Evolutionary conservation across 2,888 invertebrate genomes (phyloP), one percentile per base, ranked within the genome.

Genomic region (Euplexia lucipara): DNA sequence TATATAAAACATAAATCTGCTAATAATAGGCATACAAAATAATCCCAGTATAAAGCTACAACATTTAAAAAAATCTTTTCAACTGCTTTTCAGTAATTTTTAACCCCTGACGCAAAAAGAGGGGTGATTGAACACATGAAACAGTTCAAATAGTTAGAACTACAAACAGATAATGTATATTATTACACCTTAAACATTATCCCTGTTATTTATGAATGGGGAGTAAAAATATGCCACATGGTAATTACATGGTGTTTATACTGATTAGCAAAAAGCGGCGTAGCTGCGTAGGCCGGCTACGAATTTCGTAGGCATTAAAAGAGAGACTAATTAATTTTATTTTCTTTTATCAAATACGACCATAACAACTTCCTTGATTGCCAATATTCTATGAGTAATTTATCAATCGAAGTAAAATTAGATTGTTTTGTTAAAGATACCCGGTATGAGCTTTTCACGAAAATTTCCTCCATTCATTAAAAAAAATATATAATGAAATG

Each of bases 211-310:
- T 26, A 26, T 26, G 26, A 26, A 26, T 26, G 5, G 5, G 26
- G 26, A 26, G 26, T 26, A 26, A 26, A 26, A 26, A 26, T 26
- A 26, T 26, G 26, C 26, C 26, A 26, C 2, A 26, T 26, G 26
- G 2, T 26, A 26, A 26, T n/a, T n/a, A n/a, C n/a, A n/a, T n/a
- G n/a, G n/a, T n/a, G n/a, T n/a, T n/a, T n/a, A n/a, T n/a, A n/a
- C n/a, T n/a, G n/a, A n/a, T n/a, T n/a, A n/a, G n/a, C n/a, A n/a
- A 45, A 3, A 20, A 26, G 34, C 18, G 3, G n/a, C 26, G 14
- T 26, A 26, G 26, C 26, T 26, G 26, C n/a, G 51, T 39, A 64
- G 64, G 18, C 39, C 6, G 22, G 57, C 34, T 65, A 65, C 65
- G 65, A 47, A 20, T 26, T 39, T 48, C 34, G 65, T 48, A 65